Evolutionary conservation across 2,888 invertebrate species (phyloP), one percentile per base, ranked within the genome.

Genomic region (Aphelenchoides bicaudatus): DNA sequence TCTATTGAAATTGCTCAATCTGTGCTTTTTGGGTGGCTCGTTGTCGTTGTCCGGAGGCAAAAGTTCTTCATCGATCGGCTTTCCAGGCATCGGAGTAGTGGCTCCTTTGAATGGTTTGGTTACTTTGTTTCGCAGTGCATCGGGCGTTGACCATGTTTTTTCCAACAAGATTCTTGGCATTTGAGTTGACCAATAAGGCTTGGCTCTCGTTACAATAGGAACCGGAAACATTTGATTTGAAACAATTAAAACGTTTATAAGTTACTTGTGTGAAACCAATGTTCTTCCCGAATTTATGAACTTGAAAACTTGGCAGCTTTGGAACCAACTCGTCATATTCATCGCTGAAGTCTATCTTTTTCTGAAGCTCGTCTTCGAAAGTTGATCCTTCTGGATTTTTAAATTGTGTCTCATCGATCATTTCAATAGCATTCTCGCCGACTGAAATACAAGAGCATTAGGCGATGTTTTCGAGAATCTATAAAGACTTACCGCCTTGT

Each of bases 351-450:
- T 67, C 67, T 19, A 53, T 52, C 21, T 28, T n/a, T 38, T 64
- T 67, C 34, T 50, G 27, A 3, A 56, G 10, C 29, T 66, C 66
- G 3, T 67, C 66, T 38, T 67, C 66, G 43, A 59, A 67, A 28
- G 56, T 49, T n/a, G 1, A 29, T 3, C 38, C 37, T 25, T 65
- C 50, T n/a, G 61, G 51, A 23, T 31, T 27, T 38, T 67, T 43
- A 30, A 68, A 53, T 47, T 71, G 63, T 16, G 67, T 70, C 37
- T 67, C 67, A 49, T 67, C 67, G 47, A 58, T 53, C 39, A 71
- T 29, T 19, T 37, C 21, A n/a, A 65, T 64, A 25, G 19, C 27
- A 21, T 34, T 48, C 31, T 23, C n/a, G n/a, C 49, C 49, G n/a
- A 30, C 49, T 43, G 19, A 6, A 43, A 43, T 6, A 43, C n/a